phyloP scores from a whole-genome alignment of 2,113 vertebrate genomes.

The Amphiprion percula region DNA sequence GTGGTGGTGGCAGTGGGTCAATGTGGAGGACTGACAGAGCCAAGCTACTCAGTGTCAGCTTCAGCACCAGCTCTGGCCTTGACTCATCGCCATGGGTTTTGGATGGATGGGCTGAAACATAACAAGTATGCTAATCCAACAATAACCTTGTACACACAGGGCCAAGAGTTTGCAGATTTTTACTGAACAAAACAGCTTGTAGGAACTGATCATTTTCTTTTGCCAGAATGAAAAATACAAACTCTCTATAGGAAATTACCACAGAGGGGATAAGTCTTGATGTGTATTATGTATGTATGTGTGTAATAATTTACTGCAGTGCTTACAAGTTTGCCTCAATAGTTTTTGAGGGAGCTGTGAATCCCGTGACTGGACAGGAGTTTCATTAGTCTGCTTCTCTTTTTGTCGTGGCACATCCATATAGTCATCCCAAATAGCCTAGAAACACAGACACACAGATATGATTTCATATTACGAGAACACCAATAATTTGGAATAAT shows the following conservation, averaged over 20 bases:
- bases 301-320: neutral
- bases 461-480: neutral
- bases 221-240: slow-evolving; percentile 16
- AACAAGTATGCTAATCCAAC: neutral
- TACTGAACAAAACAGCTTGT: neutral
- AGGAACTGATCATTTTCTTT: neutral
- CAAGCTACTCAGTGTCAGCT: slow-evolving; percentile 88
- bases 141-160: neutral
- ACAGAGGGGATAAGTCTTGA: neutral
- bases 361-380: slow-evolving; percentile 78
- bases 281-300: neutral
- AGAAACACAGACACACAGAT: slow-evolving; percentile 68
- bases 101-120: slow-evolving; percentile 89
- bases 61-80: slow-evolving; percentile 93
- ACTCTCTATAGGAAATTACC: neutral
- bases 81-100: slow-evolving; percentile 95
- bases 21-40: slow-evolving; percentile 96
- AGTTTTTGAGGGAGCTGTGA: slow-evolving; percentile 83
- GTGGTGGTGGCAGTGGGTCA: slow-evolving; percentile 94
- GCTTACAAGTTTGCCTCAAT: slow-evolving; percentile 90
- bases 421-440: slow-evolving; percentile 93
- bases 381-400: slow-evolving; percentile 82
- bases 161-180: neutral
- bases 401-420: slow-evolving; percentile 89
- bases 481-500: neutral